Evolutionary conservation across 37 sponge, comb jelly and placozoan species (phyloP), one percentile per base, ranked within the genome.

Genomic region (Lycopodina hypogea): DNA sequence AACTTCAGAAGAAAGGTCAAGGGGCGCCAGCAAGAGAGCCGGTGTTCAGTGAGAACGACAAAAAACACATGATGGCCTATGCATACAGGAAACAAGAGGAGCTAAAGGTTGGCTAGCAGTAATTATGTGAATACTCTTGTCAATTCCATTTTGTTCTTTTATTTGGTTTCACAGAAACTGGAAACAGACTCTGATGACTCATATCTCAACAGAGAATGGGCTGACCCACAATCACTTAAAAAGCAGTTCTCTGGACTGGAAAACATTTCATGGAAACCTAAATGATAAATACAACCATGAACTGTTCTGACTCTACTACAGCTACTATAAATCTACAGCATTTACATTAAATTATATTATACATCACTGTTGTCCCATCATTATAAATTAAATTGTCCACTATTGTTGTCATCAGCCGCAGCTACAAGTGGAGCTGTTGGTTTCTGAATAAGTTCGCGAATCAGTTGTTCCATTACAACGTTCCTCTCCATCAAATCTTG

Each of bases 11-110:
- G 93, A 90, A 90, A 75, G 99, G 99, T 71, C 81, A 79, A 23
- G 89, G 90, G 29, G 93, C 99, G 12, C 99, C 99, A 21, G 91
- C 78, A 18, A 82, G 99, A 56, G 99, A 97, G 65, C 92, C 93
- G 0, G 86, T 95, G 26, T 82, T 97, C 74, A 58, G 80, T 39
- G 99, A 95, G 42, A 92, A 95, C 17, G 93, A 95, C 61, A 76
- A 93, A 90, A 92, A 93, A 69, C 53, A 88, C 55, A 97, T 97
- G 99, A 97, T 97, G 99, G 80, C 90, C 1, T 76, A 83, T 55
- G 93, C 96, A 29, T 95, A 97, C 82, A 83, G 65, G 85, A 85
- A 86, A 41, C 99, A 97, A 72, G 99, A 97, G 42, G 93, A 95
- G 56, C 67, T 97, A 42, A 96, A 96, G 87, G 95, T 94, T 42